Evolutionary conservation across 2,888 invertebrate genomes (phyloP).

Genomic region (Frankliniella fusca): DNA sequence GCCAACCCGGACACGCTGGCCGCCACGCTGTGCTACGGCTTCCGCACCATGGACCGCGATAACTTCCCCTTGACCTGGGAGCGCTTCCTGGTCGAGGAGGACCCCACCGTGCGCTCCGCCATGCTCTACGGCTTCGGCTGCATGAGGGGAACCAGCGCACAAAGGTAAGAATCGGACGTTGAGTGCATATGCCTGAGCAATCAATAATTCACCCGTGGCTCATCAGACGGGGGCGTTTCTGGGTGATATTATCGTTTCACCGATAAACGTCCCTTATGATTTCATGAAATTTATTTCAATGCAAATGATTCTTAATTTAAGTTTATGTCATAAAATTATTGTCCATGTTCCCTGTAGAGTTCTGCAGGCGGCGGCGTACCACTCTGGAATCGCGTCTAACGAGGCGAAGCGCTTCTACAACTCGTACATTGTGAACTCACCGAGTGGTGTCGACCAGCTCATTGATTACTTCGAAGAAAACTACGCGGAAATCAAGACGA

Average conservation of each 20-base stretch:
- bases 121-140: not conserved
- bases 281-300: too few relatives aligned
- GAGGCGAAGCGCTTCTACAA: not conserved
- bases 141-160: too few relatives aligned
- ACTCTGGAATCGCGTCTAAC: not conserved
- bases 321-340: too few relatives aligned
- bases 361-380: not conserved
- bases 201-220: too few relatives aligned
- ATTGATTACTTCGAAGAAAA: not conserved
- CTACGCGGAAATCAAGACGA: not conserved
- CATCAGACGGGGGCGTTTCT: too few relatives aligned
- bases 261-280: too few relatives aligned
- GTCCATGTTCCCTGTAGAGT: not conserved
- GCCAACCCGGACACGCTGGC: constrained; percentile 10
- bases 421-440: not conserved
- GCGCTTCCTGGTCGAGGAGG: not conserved
- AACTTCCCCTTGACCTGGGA: not conserved
- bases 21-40: not conserved
- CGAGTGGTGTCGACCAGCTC: not conserved
- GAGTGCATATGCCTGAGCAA: too few relatives aligned
- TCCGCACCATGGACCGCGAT: not conserved
- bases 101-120: constrained; percentile 12
- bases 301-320: too few relatives aligned
- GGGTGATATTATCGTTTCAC: too few relatives aligned
- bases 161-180: too few relatives aligned